These are phyloP conservation scores for Calephelis nemesis DNA, from an alignment of 1,140 invertebrate species.

Conservation along the genomic window DNA sequence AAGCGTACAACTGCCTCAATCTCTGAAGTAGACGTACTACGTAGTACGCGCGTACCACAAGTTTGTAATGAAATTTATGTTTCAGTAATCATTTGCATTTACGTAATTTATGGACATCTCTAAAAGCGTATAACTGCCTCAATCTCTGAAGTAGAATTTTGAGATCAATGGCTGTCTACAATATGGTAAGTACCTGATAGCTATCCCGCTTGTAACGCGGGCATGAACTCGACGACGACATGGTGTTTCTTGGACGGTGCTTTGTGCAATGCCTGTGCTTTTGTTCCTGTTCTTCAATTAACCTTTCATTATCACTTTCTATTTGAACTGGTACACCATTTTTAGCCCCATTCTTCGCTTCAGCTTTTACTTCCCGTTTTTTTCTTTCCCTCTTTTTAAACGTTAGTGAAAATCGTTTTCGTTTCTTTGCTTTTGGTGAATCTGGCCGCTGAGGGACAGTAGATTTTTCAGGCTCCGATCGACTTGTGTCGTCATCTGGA, in stretches of 20 bases:
- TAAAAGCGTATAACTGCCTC: constrained; percentile 38
- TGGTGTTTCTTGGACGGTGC: constrained; percentile 57
- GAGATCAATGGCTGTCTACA: constrained; percentile 23
- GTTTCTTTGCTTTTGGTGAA: constrained; percentile 74
- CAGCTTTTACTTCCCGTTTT: constrained; percentile 66
- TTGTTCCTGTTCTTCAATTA: constrained; percentile 57
- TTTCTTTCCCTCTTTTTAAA: constrained; percentile 76
- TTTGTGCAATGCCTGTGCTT: constrained; percentile 64
- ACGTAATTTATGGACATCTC: constrained; percentile 23
- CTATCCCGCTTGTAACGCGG: constrained; percentile 77
- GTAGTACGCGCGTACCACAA: no score
- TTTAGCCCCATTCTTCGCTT: constrained; percentile 64
- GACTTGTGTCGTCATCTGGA: constrained; percentile 67
- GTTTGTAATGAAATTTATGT: no score
- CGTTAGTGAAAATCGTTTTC: constrained; percentile 73
- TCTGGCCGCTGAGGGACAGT: constrained; percentile 62
- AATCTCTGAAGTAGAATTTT: constrained; percentile 23
- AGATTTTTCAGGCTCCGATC: constrained; percentile 66
- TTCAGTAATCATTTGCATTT: neutral
- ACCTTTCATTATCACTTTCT: constrained; percentile 67
- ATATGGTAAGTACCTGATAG: constrained; percentile 65
- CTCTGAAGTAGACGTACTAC: no score
- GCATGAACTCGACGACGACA: constrained; percentile 65
- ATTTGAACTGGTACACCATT: constrained; percentile 51
- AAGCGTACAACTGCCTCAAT: no score